Percentiles rank a stretch among this genome's conserved stretches.
These are phyloP conservation scores for Sparidentex hasta DNA, from an alignment of 2,797 vertebrate genomes.

Conservation along the genomic window DNA sequence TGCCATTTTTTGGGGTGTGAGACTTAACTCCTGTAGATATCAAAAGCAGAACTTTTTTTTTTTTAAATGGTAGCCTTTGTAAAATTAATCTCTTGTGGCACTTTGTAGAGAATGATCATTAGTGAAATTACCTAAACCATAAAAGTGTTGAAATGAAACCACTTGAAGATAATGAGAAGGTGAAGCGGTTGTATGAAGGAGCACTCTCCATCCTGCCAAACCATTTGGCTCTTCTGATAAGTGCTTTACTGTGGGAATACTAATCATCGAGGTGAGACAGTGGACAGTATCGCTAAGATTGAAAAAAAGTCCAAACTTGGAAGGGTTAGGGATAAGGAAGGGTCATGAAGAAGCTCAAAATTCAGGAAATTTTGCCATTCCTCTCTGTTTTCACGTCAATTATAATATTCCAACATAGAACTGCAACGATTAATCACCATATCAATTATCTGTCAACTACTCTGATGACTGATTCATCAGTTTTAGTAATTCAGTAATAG, in stretches of 20 bases:
- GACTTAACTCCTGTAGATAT: neutral
- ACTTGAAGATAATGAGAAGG: conserved; percentile 46
- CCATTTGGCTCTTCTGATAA: conserved; percentile 22
- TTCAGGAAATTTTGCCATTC: neutral
- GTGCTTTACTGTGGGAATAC: conserved; percentile 19
- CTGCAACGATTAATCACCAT: too few species aligned
- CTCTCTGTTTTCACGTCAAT: neutral
- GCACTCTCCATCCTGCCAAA: conserved; percentile 40
- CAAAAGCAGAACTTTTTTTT: neutral
- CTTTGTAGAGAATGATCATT: conserved; percentile 23
- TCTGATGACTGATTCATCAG: too few species aligned
- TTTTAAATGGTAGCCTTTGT: neutral
- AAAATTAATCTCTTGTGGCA: neutral
- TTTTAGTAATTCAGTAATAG: too few species aligned
- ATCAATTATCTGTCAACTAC: too few species aligned
- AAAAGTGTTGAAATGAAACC: conserved; percentile 40
- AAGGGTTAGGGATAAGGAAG: neutral
- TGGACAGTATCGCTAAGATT: neutral
- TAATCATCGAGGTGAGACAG: conserved; percentile 28
- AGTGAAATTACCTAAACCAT: conserved; percentile 29
- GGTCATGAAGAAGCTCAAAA: neutral
- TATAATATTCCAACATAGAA: neutral
- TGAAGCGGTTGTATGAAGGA: conserved; percentile 23
- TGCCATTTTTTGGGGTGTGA: neutral
- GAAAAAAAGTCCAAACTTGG: neutral